Evolutionary conservation across 2,113 vertebrate species (phyloP).

Genomic region (Zapornia atra): DNA sequence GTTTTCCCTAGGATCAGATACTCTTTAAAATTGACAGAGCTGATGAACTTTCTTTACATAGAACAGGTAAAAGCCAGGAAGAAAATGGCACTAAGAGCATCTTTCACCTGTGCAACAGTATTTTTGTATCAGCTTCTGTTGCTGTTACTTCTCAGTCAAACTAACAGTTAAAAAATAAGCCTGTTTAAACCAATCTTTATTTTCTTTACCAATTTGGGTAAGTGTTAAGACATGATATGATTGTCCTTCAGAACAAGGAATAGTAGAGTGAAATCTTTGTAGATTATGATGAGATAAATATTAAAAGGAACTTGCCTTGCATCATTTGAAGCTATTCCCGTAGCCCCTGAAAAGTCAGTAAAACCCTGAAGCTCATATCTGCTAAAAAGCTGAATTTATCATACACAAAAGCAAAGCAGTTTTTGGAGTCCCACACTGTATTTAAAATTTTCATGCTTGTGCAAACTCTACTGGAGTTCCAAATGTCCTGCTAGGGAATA

Average conservation of each 20-base stretch:
- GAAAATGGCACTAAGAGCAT: background rate
- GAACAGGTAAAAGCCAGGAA: background rate
- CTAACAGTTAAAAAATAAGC: slow-evolving; percentile 4
- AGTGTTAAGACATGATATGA: background rate
- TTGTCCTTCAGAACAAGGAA: background rate
- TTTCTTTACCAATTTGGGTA: slow-evolving; percentile 9
- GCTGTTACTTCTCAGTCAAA: slow-evolving; percentile 21
- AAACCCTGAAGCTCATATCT: background rate
- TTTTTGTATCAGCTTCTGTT: background rate
- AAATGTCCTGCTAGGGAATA: background rate
- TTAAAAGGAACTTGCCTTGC: slow-evolving; percentile 17
- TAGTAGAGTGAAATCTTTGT: background rate
- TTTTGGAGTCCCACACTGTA: background rate
- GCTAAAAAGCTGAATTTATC: slow-evolving; percentile 11
- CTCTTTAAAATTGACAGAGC: background rate
- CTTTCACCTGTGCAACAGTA: background rate
- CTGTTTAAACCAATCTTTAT: background rate
- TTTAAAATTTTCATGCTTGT: slow-evolving; percentile 33
- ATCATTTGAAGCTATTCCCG: slow-evolving; percentile 8
- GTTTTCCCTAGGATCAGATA: background rate
- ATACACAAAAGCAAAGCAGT: background rate
- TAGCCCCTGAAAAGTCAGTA: slow-evolving; percentile 16
- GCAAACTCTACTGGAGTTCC: slow-evolving; percentile 1
- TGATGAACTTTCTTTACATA: background rate
- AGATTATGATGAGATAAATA: slow-evolving; percentile 20